phyloP scores from a whole-genome alignment of 2,797 vertebrate species.

The Myotis daubentonii region DNA sequence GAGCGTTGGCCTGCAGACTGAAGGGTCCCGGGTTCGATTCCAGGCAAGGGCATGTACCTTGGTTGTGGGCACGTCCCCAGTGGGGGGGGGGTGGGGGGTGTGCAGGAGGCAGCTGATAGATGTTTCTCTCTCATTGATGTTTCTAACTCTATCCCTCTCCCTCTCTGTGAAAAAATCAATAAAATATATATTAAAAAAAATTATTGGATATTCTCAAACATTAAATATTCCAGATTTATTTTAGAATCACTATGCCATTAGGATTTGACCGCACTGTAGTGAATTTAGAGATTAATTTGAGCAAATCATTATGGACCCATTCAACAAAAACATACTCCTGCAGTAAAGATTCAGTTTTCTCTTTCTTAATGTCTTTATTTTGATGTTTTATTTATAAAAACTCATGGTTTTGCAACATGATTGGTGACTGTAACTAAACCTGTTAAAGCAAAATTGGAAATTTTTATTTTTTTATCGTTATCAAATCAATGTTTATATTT shows the following conservation, averaged over 20 bases:
- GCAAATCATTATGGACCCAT: background rate
- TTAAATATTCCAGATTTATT: background rate
- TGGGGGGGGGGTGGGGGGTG: too few species aligned
- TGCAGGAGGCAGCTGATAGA: too few species aligned
- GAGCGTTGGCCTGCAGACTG: too few species aligned
- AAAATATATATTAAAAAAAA: background rate
- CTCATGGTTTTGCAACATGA: background rate
- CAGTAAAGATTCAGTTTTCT: constrained; percentile 16
- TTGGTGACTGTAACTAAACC: constrained; percentile 33
- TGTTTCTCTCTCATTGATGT: too few species aligned
- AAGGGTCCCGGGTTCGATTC: too few species aligned
- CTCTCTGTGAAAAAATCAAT: too few species aligned
- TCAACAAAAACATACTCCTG: background rate
- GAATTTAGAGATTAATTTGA: constrained; percentile 43
- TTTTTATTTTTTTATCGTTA: constrained; percentile 32
- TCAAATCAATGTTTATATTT: background rate
- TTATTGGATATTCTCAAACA: background rate
- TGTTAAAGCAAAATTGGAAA: constrained; percentile 28
- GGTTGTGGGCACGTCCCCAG: too few species aligned
- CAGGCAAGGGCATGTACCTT: too few species aligned
- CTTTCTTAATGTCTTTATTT: constrained; percentile 42
- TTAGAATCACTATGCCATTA: background rate
- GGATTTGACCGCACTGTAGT: background rate
- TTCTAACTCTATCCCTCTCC: too few species aligned
- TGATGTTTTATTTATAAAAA: constrained; percentile 33